A percentile compares a stretch with the other conserved stretches of the same genome.
Conservation (phyloP, 2,888 invertebrate species). For the Lumbricus terrestris region DNA sequence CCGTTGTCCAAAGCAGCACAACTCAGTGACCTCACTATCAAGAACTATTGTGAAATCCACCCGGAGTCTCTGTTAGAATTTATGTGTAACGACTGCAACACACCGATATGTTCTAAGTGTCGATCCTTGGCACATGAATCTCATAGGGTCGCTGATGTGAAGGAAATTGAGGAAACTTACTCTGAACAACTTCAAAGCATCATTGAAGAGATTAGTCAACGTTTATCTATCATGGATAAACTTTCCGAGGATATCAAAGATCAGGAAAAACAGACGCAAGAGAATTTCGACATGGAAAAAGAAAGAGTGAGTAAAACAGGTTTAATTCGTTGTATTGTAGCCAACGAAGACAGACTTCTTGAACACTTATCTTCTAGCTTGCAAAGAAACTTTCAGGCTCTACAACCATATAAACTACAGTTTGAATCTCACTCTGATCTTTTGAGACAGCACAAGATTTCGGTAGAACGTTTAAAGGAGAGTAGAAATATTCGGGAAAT, state of each 20-base stretch:
- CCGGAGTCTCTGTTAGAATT: neutral
- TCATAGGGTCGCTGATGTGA: neutral
- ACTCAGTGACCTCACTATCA: neutral
- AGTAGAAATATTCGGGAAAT: neutral
- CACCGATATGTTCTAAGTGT: neutral
- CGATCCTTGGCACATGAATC: neutral
- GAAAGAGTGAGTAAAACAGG: neutral
- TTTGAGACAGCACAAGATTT: neutral
- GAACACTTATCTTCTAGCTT: neutral
- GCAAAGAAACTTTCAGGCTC: neutral
- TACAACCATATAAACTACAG: neutral
- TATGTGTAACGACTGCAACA: neutral
- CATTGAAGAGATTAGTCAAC: neutral
- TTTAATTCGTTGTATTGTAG: neutral
- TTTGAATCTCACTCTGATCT: neutral
- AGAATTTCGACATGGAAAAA: neutral
- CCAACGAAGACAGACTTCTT: neutral
- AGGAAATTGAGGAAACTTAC: neutral
- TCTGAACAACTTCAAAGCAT: neutral
- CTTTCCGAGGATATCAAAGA: neutral
- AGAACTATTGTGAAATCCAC: neutral
- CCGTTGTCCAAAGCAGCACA: neutral
- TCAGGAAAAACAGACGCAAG: neutral
- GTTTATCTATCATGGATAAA: neutral
- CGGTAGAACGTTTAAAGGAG: neutral